Base-by-base conservation (phyloP, 2,113 vertebrate species). In the Nothocercus nigrocapillus region DNA sequence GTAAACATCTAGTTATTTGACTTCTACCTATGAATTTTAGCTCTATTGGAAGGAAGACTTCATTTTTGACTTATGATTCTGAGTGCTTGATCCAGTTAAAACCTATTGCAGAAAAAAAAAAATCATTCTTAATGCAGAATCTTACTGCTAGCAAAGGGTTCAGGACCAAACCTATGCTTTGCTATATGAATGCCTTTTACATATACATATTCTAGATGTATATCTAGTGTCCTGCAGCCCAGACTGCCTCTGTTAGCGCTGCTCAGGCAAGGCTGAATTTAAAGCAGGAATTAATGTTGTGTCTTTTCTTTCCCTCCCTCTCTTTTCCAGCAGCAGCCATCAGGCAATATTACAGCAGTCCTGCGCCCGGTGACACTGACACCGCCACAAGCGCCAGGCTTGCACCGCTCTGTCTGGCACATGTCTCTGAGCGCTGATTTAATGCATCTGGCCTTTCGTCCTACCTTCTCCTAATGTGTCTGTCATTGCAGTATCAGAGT, bases 121-220 rank as follows among this genome's bases (percentile, higher is more conserved):
- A 36, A 13, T 72, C 3, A 0, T 10, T 67, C 44, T 20, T 68
- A 10, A 13, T 38, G 64, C 28, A 53, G 64, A 59, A 34, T 45
- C 0, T 0, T 80, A 36, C 40, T 8, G 28, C 2, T 1, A 6
- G 5, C 0, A 2, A 10, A 59, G 42, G 61, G 20, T 25, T 30
- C 2, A 6, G 51, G 15, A 62, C 51, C 62, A 79, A 75, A 81
- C 44, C 32, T 44, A 5, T 54, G 24, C 61, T 90, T 32, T 93
- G 73, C 34, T 64, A 1, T 62, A 32, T 32, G 53, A 69, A 7
- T 19, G 59, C 34, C 58, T 11, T 38, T 25, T 30, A 2, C 22
- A 2, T 66, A 25, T 53, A 8, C 28, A 3, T 68, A 2, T 24
- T 24, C 49, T 49, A 49, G 49, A 49, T 49, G 20, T 49, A 5